These are phyloP conservation scores for Hippocampus comes DNA, from an alignment of 2,113 vertebrate species.

Conservation along the genomic window DNA sequence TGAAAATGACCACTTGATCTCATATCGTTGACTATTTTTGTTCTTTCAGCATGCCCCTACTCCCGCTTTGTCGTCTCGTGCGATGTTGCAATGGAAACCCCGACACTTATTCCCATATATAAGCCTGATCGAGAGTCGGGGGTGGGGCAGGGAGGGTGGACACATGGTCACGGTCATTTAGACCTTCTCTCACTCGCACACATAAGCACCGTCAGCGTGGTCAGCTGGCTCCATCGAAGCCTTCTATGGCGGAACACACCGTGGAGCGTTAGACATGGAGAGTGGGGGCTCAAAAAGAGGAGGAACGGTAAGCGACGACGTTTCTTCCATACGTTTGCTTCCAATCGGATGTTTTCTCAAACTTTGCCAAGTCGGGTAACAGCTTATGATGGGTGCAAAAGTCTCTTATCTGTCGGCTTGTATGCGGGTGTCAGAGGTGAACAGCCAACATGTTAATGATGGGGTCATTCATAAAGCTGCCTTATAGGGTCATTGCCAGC, in stretches of 20 bases:
- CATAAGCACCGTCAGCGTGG: constrained; percentile 35
- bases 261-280: constrained; percentile 21
- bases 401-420: constrained; percentile 22
- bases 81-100: constrained; percentile 15
- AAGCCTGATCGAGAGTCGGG: constrained; percentile 33
- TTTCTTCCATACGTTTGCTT: constrained; percentile 28
- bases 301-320: constrained; percentile 41
- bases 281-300: constrained; percentile 28
- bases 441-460: constrained; percentile 32
- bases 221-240: constrained; percentile 15
- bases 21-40: background rate
- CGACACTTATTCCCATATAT: constrained; percentile 52
- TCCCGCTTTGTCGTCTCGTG: background rate
- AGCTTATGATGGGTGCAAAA: constrained; percentile 18
- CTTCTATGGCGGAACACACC: constrained; percentile 23
- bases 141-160: constrained; percentile 26
- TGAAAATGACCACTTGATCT: no score
- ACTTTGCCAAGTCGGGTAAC: constrained; percentile 31
- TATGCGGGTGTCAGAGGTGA: constrained; percentile 28
- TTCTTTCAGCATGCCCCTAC: background rate
- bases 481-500: constrained; percentile 60
- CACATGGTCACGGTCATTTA: constrained; percentile 41
- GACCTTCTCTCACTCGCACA: constrained; percentile 36
- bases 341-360: constrained; percentile 22
- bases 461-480: constrained; percentile 48